Evolutionary conservation across 2,113 vertebrate genomes (phyloP).

Genomic region (Centropristis striata): DNA sequence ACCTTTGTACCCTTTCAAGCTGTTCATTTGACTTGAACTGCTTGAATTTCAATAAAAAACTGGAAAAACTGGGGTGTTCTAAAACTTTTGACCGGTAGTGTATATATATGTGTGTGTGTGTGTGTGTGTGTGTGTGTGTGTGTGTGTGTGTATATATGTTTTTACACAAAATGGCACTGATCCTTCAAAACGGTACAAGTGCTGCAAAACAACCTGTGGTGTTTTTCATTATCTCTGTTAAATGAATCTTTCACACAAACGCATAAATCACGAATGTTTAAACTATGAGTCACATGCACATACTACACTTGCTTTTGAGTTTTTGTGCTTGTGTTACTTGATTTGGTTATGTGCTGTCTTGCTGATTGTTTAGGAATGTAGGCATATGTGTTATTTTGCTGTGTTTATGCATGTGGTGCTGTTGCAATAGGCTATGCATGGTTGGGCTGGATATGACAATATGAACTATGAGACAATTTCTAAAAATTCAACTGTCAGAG

Average conservation of each 20-base stretch:
- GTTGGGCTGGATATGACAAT: not conserved
- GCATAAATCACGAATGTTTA: not conserved
- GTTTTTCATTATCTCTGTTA: no score
- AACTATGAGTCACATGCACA: not conserved
- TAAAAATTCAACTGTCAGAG: not conserved
- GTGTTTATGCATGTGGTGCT: not conserved
- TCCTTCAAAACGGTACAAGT: not conserved
- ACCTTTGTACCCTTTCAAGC: no score
- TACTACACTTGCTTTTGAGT: not conserved
- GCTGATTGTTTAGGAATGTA: not conserved
- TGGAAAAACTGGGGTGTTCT: no score
- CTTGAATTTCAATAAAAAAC: no score
- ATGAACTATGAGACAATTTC: not conserved
- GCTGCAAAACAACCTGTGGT: not conserved
- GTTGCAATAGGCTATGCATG: no score
- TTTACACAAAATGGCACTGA: not conserved
- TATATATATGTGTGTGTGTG: no score
- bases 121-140: no score
- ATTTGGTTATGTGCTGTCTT: not conserved
- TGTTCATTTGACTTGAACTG: no score
- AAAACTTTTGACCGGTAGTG: no score
- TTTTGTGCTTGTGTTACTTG: not conserved
- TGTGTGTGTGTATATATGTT: no score
- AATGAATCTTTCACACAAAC: no score
- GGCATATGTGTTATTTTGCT: not conserved